These are phyloP conservation scores for Drosophila mayri DNA, from an alignment of 1,140 invertebrate species.

Conservation along the genomic window DNA sequence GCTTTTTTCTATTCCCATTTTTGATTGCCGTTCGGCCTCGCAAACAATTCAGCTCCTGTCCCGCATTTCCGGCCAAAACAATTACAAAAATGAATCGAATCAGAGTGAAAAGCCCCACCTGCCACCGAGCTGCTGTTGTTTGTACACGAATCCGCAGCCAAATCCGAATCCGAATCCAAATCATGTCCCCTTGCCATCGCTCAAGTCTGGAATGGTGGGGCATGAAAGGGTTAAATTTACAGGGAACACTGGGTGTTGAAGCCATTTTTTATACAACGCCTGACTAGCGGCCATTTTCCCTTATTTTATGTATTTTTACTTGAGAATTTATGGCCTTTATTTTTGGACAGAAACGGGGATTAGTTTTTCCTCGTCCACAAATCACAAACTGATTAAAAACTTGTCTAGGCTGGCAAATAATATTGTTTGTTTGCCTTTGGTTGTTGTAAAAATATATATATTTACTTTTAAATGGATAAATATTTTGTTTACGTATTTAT, in stretches of 20 bases:
- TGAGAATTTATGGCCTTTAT: constrained; percentile 71
- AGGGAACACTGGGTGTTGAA: background rate
- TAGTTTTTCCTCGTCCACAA: constrained; percentile 60
- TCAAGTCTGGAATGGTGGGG: constrained; percentile 24
- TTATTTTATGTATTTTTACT: constrained; percentile 28
- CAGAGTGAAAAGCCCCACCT: constrained; percentile 24
- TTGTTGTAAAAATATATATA: background rate
- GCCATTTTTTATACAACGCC: constrained; percentile 59
- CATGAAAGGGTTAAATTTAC: background rate
- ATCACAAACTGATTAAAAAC: constrained; percentile 75
- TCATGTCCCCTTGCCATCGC: constrained; percentile 63
- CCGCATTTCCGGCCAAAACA: constrained; percentile 56
- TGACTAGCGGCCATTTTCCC: constrained; percentile 11
- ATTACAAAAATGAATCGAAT: constrained; percentile 62
- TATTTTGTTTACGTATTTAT: background rate
- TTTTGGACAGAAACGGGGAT: constrained; percentile 60
- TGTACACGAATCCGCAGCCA: constrained; percentile 57
- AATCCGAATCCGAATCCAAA: constrained; percentile 51
- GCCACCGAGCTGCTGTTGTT: constrained; percentile 48
- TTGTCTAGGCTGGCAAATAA: constrained; percentile 19
- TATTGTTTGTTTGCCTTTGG: constrained; percentile 6
- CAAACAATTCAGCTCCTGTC: constrained; percentile 60
- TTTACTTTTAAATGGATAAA: background rate
- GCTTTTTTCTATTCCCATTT: constrained; percentile 48
- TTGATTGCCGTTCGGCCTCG: constrained; percentile 67